Evolutionary conservation across 1,140 invertebrate species (phyloP), one percentile per base, ranked within the genome.

Genomic region (Polyergus mexicanus): DNA sequence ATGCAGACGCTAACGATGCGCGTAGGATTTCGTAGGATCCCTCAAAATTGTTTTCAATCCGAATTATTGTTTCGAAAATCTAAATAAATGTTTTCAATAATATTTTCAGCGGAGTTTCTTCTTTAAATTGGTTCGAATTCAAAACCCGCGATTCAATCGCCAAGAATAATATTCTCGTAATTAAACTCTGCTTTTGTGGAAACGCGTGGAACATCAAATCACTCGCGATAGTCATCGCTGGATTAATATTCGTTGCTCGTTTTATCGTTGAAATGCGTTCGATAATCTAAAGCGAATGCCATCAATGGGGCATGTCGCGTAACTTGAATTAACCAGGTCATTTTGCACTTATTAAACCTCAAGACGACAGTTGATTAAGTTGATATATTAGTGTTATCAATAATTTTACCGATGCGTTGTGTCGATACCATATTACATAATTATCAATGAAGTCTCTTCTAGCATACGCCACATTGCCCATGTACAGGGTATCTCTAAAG

Each of bases 191-290:
- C 38, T 72, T 83, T 83, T 56, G 68, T 58, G 72, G 54, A 81
- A 72, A 60, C 32, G 56, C 78, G 11, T 25, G 54, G 66, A 62
- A 19, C 54, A 83, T 38, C 54, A 83, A 83, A 83, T 66, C 78
- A 41, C 38, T 81, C 54, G 78, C 41, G 54, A 83, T 74, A 74
- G 68, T 54, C 78, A 83, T 83, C 54, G 68, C 38, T 72, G 68
- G 38, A 83, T 83, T 83, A 83, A 83, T 83, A 83, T 83, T 83
- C 68, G 78, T 83, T 83, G 78, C 44, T 54, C 68, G 25, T 83
- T 83, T 83, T 83, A 83, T 83, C 68, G 25, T 83, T 19, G 56
- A 83, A 83, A 83, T 62, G 78, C 41, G 13, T 60, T 83, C 68
- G 56, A 83, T 83, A 83, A 83, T 83, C 68, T 83, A 72, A 83